Percentiles rank a stretch among this genome's conserved stretches.
Conservation (phyloP, 2,888 invertebrate species). For the Rhagonycha fulva region DNA sequence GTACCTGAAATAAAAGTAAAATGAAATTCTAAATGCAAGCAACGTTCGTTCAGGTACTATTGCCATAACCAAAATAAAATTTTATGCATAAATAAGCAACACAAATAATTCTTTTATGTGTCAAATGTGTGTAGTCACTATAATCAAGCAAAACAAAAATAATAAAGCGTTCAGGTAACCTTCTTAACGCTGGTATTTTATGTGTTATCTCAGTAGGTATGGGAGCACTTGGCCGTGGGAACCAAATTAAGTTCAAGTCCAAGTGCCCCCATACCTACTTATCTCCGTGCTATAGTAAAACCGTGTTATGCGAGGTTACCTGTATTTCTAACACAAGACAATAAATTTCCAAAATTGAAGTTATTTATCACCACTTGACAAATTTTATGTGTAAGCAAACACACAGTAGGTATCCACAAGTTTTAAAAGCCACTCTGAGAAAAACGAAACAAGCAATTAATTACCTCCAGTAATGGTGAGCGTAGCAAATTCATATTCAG, state of each 20-base stretch:
- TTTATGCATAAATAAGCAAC: conserved; percentile 13
- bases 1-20: conserved; percentile 80
- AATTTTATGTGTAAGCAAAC: background rate
- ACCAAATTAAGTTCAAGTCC: too few relatives aligned
- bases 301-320: background rate
- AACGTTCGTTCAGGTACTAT: conserved; percentile 53
- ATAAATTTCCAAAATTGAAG: background rate
- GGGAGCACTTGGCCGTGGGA: too few relatives aligned
- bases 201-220: too few relatives aligned
- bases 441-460: conserved; percentile 39
- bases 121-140: background rate
- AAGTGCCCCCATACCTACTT: too few relatives aligned
- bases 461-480: conserved; percentile 92
- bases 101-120: background rate
- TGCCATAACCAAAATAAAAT: conserved; percentile 38
- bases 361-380: background rate
- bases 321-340: background rate
- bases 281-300: too few relatives aligned
- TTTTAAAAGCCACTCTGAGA: background rate
- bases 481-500: conserved; percentile 94
- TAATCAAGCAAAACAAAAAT: background rate
- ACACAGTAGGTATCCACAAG: background rate
- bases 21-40: background rate
- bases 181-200: background rate
- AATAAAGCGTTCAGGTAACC: background rate